These are phyloP conservation scores for Capreolus pygargus DNA, from an alignment of 2,113 vertebrate genomes.

Conservation along the genomic window DNA sequence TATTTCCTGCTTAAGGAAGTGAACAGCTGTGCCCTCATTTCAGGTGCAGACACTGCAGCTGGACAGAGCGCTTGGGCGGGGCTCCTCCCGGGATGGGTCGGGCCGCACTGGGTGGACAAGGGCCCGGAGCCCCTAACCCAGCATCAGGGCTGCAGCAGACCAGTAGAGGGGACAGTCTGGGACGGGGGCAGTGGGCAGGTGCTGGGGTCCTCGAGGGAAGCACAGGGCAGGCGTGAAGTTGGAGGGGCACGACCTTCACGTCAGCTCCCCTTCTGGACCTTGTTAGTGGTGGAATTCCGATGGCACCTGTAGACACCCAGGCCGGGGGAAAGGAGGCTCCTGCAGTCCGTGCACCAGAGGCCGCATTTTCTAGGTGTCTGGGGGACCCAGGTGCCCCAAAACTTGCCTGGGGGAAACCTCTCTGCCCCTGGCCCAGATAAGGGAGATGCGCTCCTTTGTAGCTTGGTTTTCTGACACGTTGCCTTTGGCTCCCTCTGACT, in stretches of 20 bases:
- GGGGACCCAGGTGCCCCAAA: neutral
- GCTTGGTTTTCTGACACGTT: neutral
- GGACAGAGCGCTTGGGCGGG: neutral
- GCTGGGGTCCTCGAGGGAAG: neutral
- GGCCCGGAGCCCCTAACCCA: fast-evolving
- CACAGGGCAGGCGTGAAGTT: neutral
- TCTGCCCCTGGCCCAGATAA: too few relatives aligned
- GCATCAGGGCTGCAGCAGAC: neutral
- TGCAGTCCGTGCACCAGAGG: neutral
- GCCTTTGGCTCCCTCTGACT: neutral
- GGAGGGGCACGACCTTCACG: neutral
- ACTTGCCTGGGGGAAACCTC: neutral
- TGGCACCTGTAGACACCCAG: neutral
- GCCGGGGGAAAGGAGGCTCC: neutral
- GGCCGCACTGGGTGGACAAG: too few relatives aligned
- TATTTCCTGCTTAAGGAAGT: neutral
- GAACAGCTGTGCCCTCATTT: neutral
- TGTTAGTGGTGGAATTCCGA: neutral
- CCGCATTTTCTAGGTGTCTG: neutral
- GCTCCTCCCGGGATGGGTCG: neutral
- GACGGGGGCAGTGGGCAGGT: neutral
- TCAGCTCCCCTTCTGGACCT: neutral
- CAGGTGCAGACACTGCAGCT: neutral
- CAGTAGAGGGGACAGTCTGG: fast-evolving
- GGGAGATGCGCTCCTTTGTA: neutral